These are phyloP conservation scores for Astur gentilis DNA, from an alignment of 2,113 vertebrate species.

Conservation along the genomic window DNA sequence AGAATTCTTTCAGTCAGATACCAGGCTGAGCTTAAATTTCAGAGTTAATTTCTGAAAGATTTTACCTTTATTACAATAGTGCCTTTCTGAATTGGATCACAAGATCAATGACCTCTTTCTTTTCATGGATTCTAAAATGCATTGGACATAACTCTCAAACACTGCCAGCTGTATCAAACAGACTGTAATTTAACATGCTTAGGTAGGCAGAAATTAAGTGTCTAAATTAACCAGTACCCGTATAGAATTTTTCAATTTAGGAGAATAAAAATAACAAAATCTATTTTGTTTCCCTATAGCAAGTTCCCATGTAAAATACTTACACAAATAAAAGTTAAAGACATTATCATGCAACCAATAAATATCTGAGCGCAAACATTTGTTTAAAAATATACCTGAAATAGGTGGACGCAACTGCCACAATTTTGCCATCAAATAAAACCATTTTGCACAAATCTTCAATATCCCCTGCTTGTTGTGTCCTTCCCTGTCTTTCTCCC, in stretches of 20 bases:
- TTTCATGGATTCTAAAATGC: not conserved
- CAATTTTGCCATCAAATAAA: not conserved
- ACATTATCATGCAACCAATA: not conserved
- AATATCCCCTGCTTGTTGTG: too few relatives aligned
- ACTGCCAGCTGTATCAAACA: not conserved
- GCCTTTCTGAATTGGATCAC: not conserved
- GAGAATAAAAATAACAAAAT: not conserved
- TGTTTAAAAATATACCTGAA: not conserved
- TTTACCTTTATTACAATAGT: not conserved
- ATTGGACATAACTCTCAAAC: not conserved
- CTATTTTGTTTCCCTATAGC: not conserved
- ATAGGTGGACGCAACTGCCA: not conserved
- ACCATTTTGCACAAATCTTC: not conserved
- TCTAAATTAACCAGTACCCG: not conserved
- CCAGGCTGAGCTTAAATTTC: not conserved
- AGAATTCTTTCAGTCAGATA: not conserved
- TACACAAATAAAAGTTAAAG: not conserved
- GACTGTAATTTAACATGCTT: not conserved
- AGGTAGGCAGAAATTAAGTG: not conserved
- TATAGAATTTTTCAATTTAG: not conserved
- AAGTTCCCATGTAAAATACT: not conserved
- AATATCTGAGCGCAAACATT: not conserved
- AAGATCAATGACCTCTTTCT: not conserved
- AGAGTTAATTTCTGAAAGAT: not conserved
- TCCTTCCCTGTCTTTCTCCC: accelerated